Evolutionary conservation across 1,140 invertebrate species (phyloP), one percentile per base, ranked within the genome.

Genomic region (Diploscapter pachys): DNA sequence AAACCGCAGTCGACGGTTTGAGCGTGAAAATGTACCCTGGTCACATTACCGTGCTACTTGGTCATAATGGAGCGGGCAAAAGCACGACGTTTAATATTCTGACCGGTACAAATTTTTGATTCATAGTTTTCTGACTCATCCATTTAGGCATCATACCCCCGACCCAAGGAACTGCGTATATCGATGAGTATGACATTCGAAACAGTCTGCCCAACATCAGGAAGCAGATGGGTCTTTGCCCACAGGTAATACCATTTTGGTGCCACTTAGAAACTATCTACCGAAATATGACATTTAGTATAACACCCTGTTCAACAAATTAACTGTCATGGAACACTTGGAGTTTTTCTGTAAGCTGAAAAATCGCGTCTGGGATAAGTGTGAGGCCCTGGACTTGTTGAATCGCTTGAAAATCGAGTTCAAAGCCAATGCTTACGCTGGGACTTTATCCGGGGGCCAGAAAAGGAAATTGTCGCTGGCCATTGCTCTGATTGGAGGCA

Each of bases 291-390:
- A 31, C 31, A 31, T 31, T 31, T 31, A 98, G 86, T 93, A 96
- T 85, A 93, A 98, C 86, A 91, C 96, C 75, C 89, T 98, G 1
- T 96, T 97, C 85, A 91, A 93, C 71, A 91, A 93, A 79, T 88
- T 97, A 62, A 96, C 92, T 13, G 94, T 96, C 0, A 87, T 89
- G 50, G 92, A 98, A 86, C 95, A 97, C 87, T 88, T 98, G 6
- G 88, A 91, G 72, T 95, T 96, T 86, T 96, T 93, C 85, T 90
- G 91, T 79, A 80, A 88, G 11, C 59, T 80, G 78, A 80, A 88
- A 59, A 73, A 56, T 55, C 55, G 79, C 55, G 50, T 8, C 52
- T 82, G 76, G 68, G 55, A 71, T 61, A 54, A 63, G 4, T 71
- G 73, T 13, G 81, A 83, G 70, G 81, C 81, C n/a, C 11, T 77